phyloP scores from a whole-genome alignment of 2,113 vertebrate species.

The Chionomys nivalis region DNA sequence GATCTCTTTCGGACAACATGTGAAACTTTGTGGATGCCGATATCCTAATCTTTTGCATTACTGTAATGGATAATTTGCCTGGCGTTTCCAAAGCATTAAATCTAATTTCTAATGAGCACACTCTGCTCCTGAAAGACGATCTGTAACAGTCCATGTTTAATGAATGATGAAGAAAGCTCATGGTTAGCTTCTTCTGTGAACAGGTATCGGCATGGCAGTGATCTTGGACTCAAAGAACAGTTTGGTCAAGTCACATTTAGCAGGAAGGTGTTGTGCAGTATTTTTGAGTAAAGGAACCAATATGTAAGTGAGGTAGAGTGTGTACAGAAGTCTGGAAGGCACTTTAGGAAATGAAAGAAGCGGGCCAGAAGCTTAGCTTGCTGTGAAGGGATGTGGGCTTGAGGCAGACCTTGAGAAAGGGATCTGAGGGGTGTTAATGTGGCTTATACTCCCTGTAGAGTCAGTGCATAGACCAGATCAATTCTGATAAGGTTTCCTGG shows the following conservation, averaged over 20 bases:
- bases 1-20: neutral
- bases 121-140: constrained; percentile 19
- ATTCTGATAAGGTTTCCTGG: neutral
- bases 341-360: neutral
- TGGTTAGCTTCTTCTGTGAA: neutral
- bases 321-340: neutral
- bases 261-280: neutral
- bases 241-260: constrained; percentile 19
- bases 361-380: neutral
- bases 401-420: neutral
- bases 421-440: neutral
- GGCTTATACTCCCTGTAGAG: neutral
- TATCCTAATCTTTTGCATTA: neutral
- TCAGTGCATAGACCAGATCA: neutral
- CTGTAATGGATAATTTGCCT: constrained; percentile 14
- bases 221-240: neutral
- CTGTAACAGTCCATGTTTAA: neutral
- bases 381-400: neutral
- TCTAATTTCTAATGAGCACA: neutral
- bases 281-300: constrained; percentile 18
- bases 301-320: neutral
- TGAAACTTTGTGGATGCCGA: neutral
- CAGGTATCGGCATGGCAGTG: neutral
- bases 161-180: neutral
- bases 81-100: neutral